Conservation (phyloP, 1,140 invertebrate species). For the Conopomorpha cramerella region DNA sequence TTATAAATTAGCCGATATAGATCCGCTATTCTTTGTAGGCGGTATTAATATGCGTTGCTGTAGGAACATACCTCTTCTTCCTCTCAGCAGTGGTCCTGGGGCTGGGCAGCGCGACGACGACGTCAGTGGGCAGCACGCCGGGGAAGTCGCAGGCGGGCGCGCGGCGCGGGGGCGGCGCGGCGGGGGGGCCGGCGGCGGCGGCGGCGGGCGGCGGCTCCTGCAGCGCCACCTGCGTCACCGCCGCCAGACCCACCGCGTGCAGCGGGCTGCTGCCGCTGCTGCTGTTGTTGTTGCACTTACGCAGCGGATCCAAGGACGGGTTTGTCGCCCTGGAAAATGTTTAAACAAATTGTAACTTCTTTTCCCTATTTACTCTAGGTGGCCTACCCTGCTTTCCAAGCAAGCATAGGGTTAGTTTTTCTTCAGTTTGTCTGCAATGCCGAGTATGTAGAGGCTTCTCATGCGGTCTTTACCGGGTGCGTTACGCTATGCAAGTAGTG, state of each 20-base stretch:
- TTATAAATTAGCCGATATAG: too few species aligned
- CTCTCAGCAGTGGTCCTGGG: constrained; percentile 26
- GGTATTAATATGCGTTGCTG: too few species aligned
- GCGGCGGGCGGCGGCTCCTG: constrained; percentile 16
- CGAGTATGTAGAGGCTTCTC: too few species aligned
- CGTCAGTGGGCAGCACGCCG: constrained; percentile 52
- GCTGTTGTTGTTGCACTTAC: constrained; percentile 54
- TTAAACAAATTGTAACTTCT: too few species aligned
- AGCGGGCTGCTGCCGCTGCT: constrained; percentile 61
- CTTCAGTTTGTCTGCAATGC: too few species aligned
- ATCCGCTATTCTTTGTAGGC: too few species aligned
- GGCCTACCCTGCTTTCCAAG: too few species aligned
- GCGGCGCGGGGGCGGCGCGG: constrained; percentile 31
- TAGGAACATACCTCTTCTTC: constrained; percentile 19
- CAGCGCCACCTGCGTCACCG: constrained; percentile 63
- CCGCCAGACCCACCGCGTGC: constrained; percentile 66
- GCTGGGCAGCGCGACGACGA: constrained; percentile 48
- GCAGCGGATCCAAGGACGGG: constrained; percentile 30
- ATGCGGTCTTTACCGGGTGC: too few species aligned
- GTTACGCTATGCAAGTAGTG: too few species aligned
- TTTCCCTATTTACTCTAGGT: too few species aligned
- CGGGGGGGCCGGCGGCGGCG: constrained; percentile 9
- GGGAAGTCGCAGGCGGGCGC: constrained; percentile 44
- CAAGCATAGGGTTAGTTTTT: too few species aligned
- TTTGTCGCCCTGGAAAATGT: constrained; percentile 19